Evolutionary conservation across 1,140 invertebrate genomes (phyloP).

Genomic region (Dreissena rostriformis): DNA sequence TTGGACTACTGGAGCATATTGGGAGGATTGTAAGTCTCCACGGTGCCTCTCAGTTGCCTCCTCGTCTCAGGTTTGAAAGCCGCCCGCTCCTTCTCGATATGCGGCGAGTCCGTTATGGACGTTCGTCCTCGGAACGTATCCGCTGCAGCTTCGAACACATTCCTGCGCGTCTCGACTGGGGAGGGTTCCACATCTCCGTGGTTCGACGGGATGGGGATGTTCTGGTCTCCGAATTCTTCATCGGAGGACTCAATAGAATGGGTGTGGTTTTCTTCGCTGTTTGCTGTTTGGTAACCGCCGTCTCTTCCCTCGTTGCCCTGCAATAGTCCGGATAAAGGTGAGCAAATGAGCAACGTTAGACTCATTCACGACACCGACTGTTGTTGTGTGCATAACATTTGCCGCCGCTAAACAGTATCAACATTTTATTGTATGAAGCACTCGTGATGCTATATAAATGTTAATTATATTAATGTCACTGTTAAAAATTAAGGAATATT

Average conservation of each 20-base stretch:
- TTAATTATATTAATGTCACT: too few relatives aligned
- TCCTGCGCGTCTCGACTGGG: neutral
- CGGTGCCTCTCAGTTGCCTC: neutral
- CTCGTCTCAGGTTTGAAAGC: neutral
- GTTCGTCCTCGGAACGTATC: neutral
- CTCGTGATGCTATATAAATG: too few relatives aligned
- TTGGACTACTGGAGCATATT: too few relatives aligned
- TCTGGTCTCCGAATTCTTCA: neutral
- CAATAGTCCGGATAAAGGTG: neutral
- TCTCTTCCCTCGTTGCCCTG: slow-evolving; percentile 16
- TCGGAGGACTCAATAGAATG: neutral
- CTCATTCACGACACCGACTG: too few relatives aligned
- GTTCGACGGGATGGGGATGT: neutral
- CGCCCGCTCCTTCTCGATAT: neutral
- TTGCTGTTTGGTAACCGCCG: slow-evolving; percentile 38
- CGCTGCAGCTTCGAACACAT: neutral
- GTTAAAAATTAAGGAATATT: too few relatives aligned
- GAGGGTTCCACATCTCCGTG: neutral
- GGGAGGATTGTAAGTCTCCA: neutral
- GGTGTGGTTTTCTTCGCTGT: slow-evolving; percentile 24
- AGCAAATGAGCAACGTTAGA: too few relatives aligned
- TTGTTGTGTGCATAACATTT: too few relatives aligned
- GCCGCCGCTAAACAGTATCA: too few relatives aligned
- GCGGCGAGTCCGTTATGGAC: neutral
- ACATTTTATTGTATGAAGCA: too few relatives aligned